These are phyloP conservation scores for Synergus japonicus DNA, from an alignment of 2,888 invertebrate species.

Conservation along the genomic window DNA sequence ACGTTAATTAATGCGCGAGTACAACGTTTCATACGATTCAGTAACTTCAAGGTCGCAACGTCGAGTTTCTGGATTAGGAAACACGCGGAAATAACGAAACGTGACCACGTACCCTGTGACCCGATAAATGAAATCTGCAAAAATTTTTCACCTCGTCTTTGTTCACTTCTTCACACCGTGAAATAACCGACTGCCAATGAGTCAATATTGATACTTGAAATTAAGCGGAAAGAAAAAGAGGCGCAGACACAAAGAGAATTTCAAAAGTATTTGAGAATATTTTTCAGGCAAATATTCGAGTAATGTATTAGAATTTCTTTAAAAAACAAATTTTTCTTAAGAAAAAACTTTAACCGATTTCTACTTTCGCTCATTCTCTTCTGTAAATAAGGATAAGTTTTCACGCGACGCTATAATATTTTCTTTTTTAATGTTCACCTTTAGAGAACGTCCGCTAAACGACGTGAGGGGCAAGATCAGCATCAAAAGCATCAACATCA, in stretches of 20 bases:
- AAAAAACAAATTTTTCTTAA: not conserved
- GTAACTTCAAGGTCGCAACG: constrained; percentile 24
- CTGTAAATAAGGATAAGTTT: not conserved
- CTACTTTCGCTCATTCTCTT: not conserved
- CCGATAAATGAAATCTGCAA: constrained; percentile 3
- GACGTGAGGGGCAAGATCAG: constrained; percentile 26
- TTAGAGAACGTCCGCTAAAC: constrained; percentile 31
- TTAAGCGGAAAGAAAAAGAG: not conserved
- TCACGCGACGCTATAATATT: not conserved
- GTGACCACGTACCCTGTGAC: constrained; percentile 26
- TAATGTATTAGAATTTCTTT: no score
- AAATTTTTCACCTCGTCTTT: not conserved
- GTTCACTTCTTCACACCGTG: not conserved
- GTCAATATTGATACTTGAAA: not conserved
- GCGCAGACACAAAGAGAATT: not conserved
- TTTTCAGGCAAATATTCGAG: no score
- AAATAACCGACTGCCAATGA: not conserved
- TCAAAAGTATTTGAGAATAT: not conserved
- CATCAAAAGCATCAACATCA: not conserved
- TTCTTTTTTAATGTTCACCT: constrained; percentile 6
- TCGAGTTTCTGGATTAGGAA: constrained; percentile 24
- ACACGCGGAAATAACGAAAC: constrained; percentile 31
- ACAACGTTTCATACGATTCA: constrained; percentile 11
- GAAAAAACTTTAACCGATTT: not conserved
- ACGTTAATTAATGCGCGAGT: constrained; percentile 29